Conservation (phyloP, 2,888 invertebrate species). For the Epinotia bilunana region DNA sequence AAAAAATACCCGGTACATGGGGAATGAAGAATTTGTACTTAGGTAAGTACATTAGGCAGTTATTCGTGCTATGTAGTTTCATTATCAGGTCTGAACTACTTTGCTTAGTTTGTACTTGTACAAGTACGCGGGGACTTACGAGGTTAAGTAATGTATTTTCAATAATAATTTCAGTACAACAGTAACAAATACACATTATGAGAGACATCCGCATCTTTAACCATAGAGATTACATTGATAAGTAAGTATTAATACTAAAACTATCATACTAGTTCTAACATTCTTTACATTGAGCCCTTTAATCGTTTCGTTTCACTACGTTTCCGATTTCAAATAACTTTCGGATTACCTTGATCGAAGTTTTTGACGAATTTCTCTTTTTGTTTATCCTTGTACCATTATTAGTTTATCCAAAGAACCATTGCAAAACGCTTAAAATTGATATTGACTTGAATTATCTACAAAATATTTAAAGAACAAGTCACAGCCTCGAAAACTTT, state of each 20-base stretch:
- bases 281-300: not conserved
- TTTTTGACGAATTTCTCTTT: not conserved
- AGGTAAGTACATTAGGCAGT: no score
- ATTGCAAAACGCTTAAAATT: slow-evolving; percentile 10
- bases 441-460: slow-evolving; percentile 33
- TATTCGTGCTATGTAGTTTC: no score
- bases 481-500: slow-evolving; percentile 43
- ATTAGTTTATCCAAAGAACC: not conserved
- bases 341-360: not conserved
- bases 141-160: not conserved
- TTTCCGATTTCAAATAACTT: not conserved
- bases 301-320: not conserved
- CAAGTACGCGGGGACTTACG: no score
- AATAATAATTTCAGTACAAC: not conserved
- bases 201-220: not conserved
- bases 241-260: slow-evolving; percentile 1
- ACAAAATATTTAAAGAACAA: slow-evolving; percentile 35
- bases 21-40: no score
- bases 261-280: slow-evolving; percentile 8
- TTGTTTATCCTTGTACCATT: not conserved
- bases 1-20: no score
- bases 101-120: no score
- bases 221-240: slow-evolving; percentile 4
- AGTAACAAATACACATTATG: no score
- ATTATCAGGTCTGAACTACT: no score